Evolutionary conservation across 1,140 invertebrate genomes (phyloP).

Genomic region (Atta texana): DNA sequence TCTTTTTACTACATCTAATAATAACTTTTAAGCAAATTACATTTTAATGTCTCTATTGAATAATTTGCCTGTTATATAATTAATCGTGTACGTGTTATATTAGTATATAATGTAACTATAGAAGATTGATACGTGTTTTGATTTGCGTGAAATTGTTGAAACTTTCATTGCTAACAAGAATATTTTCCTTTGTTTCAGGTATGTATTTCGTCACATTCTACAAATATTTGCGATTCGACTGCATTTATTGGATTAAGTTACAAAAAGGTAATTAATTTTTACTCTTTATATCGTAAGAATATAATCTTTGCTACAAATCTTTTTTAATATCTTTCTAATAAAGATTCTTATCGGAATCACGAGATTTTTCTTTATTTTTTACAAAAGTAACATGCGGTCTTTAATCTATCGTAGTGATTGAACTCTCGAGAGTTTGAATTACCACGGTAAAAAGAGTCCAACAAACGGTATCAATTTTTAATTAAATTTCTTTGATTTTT

Average conservation of each 20-base stretch:
- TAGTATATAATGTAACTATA: not conserved
- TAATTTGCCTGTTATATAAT: constrained; percentile 7
- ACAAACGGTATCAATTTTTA: not conserved
- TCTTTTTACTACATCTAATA: no score
- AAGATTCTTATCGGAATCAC: not conserved
- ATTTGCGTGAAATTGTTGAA: not conserved
- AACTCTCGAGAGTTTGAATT: not conserved
- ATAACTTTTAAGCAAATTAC: not conserved
- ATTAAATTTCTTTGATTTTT: constrained; percentile 10
- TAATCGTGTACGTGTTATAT: not conserved
- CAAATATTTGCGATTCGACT: not conserved
- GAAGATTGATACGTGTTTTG: not conserved
- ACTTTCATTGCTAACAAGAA: constrained; percentile 9
- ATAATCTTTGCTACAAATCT: not conserved
- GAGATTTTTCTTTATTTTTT: not conserved
- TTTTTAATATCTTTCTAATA: constrained; percentile 29
- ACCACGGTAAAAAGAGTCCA: not conserved
- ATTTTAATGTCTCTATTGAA: not conserved
- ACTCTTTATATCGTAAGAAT: not conserved
- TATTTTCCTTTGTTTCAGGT: constrained; percentile 64
- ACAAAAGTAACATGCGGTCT: not conserved
- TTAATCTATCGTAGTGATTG: not conserved
- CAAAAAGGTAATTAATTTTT: constrained; percentile 16
- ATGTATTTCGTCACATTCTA: constrained; percentile 34
- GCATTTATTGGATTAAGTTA: not conserved